phyloP scores from a whole-genome alignment of 2,888 invertebrate species.

The Cecidostiba fungosa region DNA sequence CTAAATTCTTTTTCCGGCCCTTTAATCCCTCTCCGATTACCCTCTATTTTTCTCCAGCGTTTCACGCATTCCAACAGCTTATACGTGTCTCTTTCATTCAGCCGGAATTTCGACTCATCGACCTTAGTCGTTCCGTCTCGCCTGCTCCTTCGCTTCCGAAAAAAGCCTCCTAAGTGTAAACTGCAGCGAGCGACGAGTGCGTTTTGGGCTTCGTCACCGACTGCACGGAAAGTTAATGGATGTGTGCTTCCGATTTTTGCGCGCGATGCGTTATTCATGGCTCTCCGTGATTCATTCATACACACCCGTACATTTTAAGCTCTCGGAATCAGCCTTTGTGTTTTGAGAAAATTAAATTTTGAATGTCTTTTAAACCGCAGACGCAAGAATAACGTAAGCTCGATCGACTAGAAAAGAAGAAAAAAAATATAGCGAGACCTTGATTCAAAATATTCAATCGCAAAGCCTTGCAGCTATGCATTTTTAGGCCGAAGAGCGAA shows the following conservation, averaged over 20 bases:
- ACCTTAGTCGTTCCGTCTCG: neutral
- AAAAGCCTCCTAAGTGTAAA: neutral
- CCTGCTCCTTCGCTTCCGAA: neutral
- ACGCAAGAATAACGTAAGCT: too few species aligned
- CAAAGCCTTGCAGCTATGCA: neutral
- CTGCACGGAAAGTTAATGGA: neutral
- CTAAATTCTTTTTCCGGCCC: slow-evolving; percentile 6
- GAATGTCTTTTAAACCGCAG: neutral
- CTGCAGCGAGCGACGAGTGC: neutral
- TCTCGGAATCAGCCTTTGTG: neutral
- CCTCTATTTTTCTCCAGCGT: slow-evolving; percentile 11
- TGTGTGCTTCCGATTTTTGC: slow-evolving; percentile 4
- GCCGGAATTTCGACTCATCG: slow-evolving; percentile 8
- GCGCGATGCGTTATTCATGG: neutral
- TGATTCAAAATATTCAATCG: neutral
- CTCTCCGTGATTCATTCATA: neutral
- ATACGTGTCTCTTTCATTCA: neutral
- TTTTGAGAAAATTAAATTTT: neutral
- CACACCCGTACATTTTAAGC: neutral
- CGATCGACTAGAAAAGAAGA: neutral
- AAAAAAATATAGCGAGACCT: neutral
- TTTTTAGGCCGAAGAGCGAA: neutral
- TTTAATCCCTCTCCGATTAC: neutral
- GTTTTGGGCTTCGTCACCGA: neutral
- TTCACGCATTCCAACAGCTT: slow-evolving; percentile 16